Percentiles rank a stretch among this genome's conserved stretches.
Conservation (phyloP, 2,113 vertebrate species). For the Actinemys pallida region DNA sequence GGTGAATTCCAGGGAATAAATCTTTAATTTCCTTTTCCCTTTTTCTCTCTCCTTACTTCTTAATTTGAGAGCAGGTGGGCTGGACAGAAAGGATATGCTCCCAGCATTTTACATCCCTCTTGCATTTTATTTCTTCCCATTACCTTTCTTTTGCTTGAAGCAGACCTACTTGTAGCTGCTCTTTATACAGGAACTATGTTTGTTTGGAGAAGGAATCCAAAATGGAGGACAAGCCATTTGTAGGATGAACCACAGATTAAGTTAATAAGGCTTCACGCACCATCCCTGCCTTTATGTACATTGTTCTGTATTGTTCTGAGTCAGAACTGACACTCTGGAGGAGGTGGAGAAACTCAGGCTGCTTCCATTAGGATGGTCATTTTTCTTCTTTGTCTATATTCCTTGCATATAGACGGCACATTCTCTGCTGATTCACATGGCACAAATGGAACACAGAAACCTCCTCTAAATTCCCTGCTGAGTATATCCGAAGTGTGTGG, state of each 20-base stretch:
- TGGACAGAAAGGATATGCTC: background rate
- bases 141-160: background rate
- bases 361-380: background rate
- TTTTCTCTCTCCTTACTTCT: background rate
- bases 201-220: background rate
- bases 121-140: background rate
- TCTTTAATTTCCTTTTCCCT: background rate
- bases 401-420: background rate
- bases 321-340: background rate
- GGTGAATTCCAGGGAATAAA: rapidly evolving
- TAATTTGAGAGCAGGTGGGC: background rate
- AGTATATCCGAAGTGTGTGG: background rate
- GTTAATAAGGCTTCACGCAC: background rate
- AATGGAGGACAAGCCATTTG: background rate
- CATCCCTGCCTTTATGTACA: background rate
- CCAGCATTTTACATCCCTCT: background rate
- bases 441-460: background rate
- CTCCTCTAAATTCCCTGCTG: background rate
- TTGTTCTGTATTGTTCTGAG: background rate
- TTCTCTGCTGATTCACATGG: background rate
- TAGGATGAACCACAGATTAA: background rate
- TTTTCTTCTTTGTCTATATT: background rate
- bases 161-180: background rate
- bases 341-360: background rate
- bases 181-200: background rate